Conservation (phyloP, 1,140 invertebrate genomes). For the Drosophila biarmipes region DNA sequence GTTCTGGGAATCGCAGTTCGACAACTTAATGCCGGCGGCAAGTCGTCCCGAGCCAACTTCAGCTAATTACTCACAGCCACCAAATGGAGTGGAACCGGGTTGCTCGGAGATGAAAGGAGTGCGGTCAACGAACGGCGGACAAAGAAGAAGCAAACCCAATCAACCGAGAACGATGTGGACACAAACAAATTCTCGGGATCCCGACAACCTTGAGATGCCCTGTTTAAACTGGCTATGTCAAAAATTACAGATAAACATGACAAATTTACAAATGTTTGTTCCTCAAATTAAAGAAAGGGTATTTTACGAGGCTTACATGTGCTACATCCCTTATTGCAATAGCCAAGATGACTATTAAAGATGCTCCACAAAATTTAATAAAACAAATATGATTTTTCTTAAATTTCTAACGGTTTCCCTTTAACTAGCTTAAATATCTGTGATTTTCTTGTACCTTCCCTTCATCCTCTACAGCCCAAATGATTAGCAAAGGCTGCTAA, state of each 20-base stretch:
- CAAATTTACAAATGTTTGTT: too few relatives aligned
- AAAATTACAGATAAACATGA: too few relatives aligned
- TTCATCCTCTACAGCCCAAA: not conserved
- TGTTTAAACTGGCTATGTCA: not conserved
- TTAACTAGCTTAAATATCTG: not conserved
- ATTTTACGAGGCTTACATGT: too few relatives aligned
- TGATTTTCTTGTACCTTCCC: not conserved
- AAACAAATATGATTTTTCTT: too few relatives aligned
- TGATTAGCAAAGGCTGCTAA: not conserved
- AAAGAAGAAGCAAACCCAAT: constrained; percentile 59
- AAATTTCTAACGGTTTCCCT: too few relatives aligned
- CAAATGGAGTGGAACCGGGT: constrained; percentile 20
- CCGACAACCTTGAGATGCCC: constrained; percentile 4
- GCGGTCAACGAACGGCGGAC: constrained; percentile 52
- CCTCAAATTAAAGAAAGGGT: too few relatives aligned
- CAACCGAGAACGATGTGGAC: constrained; percentile 35
- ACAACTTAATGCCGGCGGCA: constrained; percentile 62
- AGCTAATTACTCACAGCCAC: constrained; percentile 66
- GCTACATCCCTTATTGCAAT: too few relatives aligned
- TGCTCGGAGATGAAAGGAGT: constrained; percentile 14
- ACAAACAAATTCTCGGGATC: not conserved
- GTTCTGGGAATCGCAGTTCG: constrained; percentile 43
- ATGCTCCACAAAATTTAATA: too few relatives aligned
- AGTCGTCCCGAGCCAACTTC: constrained; percentile 35
- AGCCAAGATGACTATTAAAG: too few relatives aligned